These are phyloP conservation scores for Bombyx huttoni DNA, from an alignment of 2,888 invertebrate genomes.

Conservation along the genomic window DNA sequence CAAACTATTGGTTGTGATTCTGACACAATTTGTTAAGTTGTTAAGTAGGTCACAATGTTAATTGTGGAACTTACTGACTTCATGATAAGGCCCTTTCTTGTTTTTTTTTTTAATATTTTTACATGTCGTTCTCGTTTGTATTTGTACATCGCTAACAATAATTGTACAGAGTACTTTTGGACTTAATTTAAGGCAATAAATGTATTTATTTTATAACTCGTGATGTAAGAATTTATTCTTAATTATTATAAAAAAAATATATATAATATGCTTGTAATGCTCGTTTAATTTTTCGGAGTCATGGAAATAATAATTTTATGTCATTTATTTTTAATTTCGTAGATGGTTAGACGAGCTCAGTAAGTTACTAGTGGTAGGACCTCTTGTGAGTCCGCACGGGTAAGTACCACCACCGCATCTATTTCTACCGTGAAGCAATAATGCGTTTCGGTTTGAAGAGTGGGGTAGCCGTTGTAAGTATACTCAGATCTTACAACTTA, in stretches of 20 bases:
- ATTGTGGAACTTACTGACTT: slow-evolving; percentile 53
- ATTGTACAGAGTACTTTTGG: slow-evolving; percentile 72
- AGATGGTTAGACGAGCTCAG: too few species aligned
- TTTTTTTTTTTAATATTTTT: slow-evolving; percentile 56
- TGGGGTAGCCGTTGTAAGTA: too few species aligned
- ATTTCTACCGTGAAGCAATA: too few species aligned
- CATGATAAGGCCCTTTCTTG: slow-evolving; percentile 54
- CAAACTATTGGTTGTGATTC: slow-evolving; percentile 73
- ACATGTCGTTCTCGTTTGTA: slow-evolving; percentile 69
- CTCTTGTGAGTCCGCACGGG: too few species aligned
- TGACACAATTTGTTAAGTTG: slow-evolving; percentile 71
- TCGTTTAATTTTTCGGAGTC: slow-evolving; percentile 40
- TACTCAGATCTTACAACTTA: too few species aligned
- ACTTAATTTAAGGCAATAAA: slow-evolving; percentile 73
- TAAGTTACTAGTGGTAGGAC: too few species aligned
- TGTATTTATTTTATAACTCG: slow-evolving; percentile 74
- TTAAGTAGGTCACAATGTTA: slow-evolving; percentile 55
- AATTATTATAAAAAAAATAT: slow-evolving; percentile 71
- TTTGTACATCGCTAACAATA: slow-evolving; percentile 73
- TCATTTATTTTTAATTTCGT: too few species aligned
- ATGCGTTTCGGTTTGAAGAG: too few species aligned
- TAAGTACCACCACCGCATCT: too few species aligned
- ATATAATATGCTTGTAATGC: slow-evolving; percentile 68
- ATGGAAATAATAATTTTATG: too few species aligned
- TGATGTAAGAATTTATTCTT: slow-evolving; percentile 73